Base-by-base conservation (phyloP, 1,140 invertebrate genomes). In the Drosophila repletoides region DNA sequence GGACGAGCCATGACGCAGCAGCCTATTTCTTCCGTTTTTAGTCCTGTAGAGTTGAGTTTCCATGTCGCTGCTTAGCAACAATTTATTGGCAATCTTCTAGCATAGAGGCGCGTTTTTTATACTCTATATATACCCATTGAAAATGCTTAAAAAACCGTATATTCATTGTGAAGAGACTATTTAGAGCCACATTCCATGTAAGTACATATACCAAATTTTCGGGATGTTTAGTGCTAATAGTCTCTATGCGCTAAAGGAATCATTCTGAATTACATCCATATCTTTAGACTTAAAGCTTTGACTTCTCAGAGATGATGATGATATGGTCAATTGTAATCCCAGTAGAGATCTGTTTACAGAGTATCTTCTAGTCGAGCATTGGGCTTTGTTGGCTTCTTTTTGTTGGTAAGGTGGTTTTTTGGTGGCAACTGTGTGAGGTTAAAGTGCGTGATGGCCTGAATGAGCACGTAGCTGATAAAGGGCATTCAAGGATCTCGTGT, bases 21-120 rank as follows among this genome's bases (percentile, higher is more conserved):
- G 55, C 56, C 45, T 40, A 34, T 26, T 48, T 6, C 36, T 12
- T 22, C 33, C n/a, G 14, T 38, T 38, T 38, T 38, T 5, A 7
- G 34, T 4, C 40, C 3, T 9, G 12, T 26, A n/a, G 6, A 7
- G 19, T 21, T 10, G 28, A 38, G 53, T 76, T 76, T 66, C 76
- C 76, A 80, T 71, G 59, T 63, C 69, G 81, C 69, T 84, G 77
- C 69, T 65, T 60, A 60, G 64, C 74, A 79, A 74, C 74, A 84
- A 84, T 83, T 84, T 83, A 83, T 79, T 64, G 74, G 65, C 70
- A 77, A 74, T 84, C 64, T 60, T 84, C 51, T 70, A 41, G 55
- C 21, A 53, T 45, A 66, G 46, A 34, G 64, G 55, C 71, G 66
- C 65, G 61, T 55, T 70, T 60, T 65, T 76, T 70, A 70, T 19